Evolutionary conservation across 2,113 vertebrate genomes (phyloP).

Genomic region (Tachycineta bicolor): DNA sequence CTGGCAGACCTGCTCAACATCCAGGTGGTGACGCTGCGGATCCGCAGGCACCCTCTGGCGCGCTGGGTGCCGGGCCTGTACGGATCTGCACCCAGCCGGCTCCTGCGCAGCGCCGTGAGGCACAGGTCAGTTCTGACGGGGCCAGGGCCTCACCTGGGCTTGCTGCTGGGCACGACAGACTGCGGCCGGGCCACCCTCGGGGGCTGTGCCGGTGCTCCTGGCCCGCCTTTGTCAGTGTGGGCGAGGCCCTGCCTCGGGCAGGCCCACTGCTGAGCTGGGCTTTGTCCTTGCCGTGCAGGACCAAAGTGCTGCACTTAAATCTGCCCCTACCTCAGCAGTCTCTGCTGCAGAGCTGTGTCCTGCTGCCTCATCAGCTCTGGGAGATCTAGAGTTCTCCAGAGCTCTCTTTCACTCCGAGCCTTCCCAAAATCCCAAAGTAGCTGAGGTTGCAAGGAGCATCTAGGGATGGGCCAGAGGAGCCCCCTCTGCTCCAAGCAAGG

Average conservation of each 20-base stretch:
- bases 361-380: neutral
- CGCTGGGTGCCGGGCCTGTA: conserved; percentile 77
- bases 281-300: neutral
- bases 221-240: neutral
- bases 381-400: neutral
- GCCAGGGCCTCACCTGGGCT: neutral
- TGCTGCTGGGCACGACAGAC: neutral
- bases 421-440: neutral
- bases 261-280: neutral
- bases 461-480: neutral
- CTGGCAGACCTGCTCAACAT: conserved; percentile 93
- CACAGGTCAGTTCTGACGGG: conserved; percentile 77
- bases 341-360: neutral
- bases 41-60: conserved; percentile 81
- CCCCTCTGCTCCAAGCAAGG: neutral
- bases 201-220: neutral
- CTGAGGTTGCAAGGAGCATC: neutral
- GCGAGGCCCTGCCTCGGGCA: accelerated
- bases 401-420: neutral
- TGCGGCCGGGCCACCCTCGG: neutral
- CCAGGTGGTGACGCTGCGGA: conserved; percentile 84
- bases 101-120: conserved; percentile 77
- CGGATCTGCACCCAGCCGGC: conserved; percentile 73
- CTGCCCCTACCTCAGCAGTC: neutral
- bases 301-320: neutral